These are phyloP conservation scores for Rafetus swinhoei DNA, from an alignment of 2,113 vertebrate species.

Conservation along the genomic window DNA sequence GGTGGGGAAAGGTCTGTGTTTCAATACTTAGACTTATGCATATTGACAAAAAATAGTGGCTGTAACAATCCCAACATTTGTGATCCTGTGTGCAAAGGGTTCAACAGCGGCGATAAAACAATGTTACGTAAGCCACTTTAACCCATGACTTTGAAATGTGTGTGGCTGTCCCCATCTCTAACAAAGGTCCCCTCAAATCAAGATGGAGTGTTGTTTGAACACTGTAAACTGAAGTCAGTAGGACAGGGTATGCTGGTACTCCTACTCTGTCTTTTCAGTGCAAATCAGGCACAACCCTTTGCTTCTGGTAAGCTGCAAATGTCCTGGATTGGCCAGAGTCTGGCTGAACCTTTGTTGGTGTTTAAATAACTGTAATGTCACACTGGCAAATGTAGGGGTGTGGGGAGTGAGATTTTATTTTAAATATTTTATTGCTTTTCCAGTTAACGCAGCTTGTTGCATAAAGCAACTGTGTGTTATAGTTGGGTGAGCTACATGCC, in stretches of 20 bases:
- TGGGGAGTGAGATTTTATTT: not conserved
- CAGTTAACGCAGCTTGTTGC: fast-evolving
- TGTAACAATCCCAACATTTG: fast-evolving
- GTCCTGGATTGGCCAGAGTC: fast-evolving
- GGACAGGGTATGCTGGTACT: not conserved
- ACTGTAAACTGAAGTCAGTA: not conserved
- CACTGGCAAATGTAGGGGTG: fast-evolving
- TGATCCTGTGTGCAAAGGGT: not conserved
- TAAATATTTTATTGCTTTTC: not conserved
- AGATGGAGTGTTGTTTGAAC: not conserved
- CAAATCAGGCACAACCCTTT: not conserved
- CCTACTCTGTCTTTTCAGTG: not conserved
- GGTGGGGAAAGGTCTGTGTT: fast-evolving
- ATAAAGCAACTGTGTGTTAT: not conserved
- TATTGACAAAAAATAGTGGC: fast-evolving
- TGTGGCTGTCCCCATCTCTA: not conserved
- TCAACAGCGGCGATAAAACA: fast-evolving
- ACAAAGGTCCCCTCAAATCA: not conserved
- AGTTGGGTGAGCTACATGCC: fast-evolving
- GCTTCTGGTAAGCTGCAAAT: not conserved
- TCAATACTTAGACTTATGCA: not conserved
- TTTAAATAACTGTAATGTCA: not conserved
- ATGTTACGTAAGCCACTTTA: fast-evolving
- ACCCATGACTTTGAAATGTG: fast-evolving
- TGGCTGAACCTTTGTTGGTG: not conserved